phyloP scores from a whole-genome alignment of 2,888 invertebrate genomes.

The Tenthredo scrophulariae region DNA sequence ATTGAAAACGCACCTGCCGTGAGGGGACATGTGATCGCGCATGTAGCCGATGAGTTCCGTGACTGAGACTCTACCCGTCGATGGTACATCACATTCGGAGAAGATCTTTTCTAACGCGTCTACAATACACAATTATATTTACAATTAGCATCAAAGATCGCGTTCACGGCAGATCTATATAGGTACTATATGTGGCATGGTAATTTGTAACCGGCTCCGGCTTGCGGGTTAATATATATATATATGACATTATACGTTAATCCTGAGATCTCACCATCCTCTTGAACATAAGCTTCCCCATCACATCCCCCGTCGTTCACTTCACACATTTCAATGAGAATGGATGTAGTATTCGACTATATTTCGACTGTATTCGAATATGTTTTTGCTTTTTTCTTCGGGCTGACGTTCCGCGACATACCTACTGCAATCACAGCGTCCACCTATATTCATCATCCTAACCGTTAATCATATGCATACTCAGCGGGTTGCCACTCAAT shows the following conservation, averaged over 20 bases:
- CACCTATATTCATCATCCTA: not conserved
- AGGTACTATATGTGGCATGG: too few relatives aligned
- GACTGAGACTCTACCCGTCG: conserved; percentile 58
- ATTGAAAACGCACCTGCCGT: conserved; percentile 55
- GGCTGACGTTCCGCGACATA: not conserved
- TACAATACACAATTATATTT: conserved; percentile 39
- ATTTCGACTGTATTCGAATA: not conserved
- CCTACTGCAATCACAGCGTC: not conserved
- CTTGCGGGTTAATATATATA: not conserved
- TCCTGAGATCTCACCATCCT: conserved; percentile 17
- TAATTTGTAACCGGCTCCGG: not conserved
- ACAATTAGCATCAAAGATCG: not conserved
- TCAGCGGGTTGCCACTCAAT: too few relatives aligned
- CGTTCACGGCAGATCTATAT: too few relatives aligned
- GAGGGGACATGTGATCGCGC: conserved; percentile 55
- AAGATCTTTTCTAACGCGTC: conserved; percentile 60
- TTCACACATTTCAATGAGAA: conserved; percentile 10
- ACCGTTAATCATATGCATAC: not conserved
- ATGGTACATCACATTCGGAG: conserved; percentile 60
- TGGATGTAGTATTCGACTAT: not conserved
- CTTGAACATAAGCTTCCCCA: not conserved
- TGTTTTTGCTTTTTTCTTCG: not conserved
- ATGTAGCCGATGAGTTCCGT: conserved; percentile 60
- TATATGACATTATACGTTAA: not conserved
- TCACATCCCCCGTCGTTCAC: not conserved